Evolutionary conservation across 2,888 invertebrate species (phyloP).

Genomic region (Labia minor): DNA sequence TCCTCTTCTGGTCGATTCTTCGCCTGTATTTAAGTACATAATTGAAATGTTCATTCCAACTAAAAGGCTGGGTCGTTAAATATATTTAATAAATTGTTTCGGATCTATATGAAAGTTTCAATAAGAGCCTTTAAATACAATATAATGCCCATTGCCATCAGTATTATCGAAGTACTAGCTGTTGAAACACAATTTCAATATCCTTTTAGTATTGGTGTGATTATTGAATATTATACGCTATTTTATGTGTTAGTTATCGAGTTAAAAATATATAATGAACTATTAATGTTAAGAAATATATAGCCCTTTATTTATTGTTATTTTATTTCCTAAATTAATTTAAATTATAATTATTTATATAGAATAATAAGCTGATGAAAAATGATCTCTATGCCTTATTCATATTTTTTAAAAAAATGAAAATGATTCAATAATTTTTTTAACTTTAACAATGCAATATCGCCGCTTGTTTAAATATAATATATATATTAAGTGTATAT

Average conservation of each 20-base stretch:
- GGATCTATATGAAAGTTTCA: neutral
- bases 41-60: neutral
- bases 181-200: neutral
- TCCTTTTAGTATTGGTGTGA: conserved; percentile 13
- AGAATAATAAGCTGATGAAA: neutral
- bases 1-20: neutral
- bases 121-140: neutral
- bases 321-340: neutral
- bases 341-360: neutral
- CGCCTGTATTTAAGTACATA: neutral
- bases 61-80: neutral
- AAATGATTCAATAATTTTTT: neutral
- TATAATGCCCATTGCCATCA: neutral
- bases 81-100: neutral
- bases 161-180: conserved; percentile 5
- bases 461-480: neutral
- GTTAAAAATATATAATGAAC: neutral
- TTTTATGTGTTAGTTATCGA: conserved; percentile 3
- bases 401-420: neutral
- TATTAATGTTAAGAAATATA: conserved; percentile 13
- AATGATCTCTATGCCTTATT: conserved; percentile 13
- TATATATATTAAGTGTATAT: neutral
- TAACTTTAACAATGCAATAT: neutral
- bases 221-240: neutral
- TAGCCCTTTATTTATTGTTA: conserved; percentile 3